Conservation (phyloP, 1,140 invertebrate genomes). For the Gryllus bimaculatus region DNA sequence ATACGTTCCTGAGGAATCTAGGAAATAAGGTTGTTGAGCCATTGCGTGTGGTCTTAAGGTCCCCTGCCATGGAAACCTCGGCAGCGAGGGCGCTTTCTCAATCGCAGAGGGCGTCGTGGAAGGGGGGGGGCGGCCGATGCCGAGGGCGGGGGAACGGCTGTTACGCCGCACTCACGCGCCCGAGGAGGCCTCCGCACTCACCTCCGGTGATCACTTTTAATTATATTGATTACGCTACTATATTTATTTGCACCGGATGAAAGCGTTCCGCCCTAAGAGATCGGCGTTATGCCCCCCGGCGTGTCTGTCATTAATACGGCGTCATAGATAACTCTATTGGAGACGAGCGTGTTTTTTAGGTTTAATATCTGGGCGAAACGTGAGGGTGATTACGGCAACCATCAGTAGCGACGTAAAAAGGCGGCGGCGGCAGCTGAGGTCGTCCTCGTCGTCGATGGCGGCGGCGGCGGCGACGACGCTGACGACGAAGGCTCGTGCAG, state of each 20-base stretch:
- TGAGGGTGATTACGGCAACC: background rate
- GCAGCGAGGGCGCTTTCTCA: too few species aligned
- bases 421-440: background rate
- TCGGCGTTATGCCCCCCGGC: background rate
- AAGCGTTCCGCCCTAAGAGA: background rate
- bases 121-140: too few species aligned
- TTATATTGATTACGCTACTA: background rate
- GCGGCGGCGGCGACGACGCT: too few species aligned
- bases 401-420: background rate
- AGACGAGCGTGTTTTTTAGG: background rate
- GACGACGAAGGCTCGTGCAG: too few species aligned
- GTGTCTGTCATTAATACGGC: background rate
- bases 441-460: too few species aligned
- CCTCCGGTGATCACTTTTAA: background rate
- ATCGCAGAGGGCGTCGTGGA: too few species aligned
- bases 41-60: too few species aligned
- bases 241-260: background rate
- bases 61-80: too few species aligned
- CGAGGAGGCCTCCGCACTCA: background rate
- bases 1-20: too few species aligned
- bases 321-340: background rate
- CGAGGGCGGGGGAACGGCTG: too few species aligned
- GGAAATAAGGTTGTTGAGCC: too few species aligned
- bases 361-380: conserved; percentile 1
- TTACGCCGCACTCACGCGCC: background rate